A percentile compares a stretch with the other conserved stretches of the same genome.
Evolutionary conservation across 2,113 vertebrate genomes (phyloP).

Genomic region (Shinisaurus crocodilurus): DNA sequence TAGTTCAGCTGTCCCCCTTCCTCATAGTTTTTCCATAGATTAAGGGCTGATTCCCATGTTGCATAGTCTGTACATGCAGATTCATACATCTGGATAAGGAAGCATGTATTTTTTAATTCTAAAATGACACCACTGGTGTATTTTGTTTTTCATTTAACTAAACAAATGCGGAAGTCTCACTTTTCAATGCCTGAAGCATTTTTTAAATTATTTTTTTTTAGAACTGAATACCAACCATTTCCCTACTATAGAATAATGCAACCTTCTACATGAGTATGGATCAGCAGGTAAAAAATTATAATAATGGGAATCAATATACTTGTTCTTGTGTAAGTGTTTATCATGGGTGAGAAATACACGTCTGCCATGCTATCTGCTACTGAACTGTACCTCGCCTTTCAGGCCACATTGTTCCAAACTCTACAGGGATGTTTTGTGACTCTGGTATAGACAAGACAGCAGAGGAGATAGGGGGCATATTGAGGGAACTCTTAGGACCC

Average conservation of each 20-base stretch:
- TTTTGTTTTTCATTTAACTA: background rate
- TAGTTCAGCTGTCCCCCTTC: background rate
- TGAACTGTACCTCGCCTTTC: background rate
- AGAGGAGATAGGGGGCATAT: background rate
- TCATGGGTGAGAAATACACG: background rate
- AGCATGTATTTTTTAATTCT: background rate
- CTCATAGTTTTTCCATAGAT: background rate
- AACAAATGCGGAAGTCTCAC: background rate
- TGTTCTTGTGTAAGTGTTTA: too few species aligned
- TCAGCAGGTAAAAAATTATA: background rate
- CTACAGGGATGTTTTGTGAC: too few species aligned
- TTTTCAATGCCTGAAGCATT: too few species aligned
- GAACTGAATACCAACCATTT: background rate
- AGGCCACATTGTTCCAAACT: too few species aligned
- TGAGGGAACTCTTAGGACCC: background rate
- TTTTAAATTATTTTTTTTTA: background rate
- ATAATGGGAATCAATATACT: background rate
- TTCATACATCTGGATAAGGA: background rate
- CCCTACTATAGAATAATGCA: background rate
- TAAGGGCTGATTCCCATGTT: background rate
- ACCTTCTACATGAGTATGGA: background rate
- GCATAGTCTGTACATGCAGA: background rate
- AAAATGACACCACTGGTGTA: background rate
- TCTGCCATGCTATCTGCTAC: background rate
- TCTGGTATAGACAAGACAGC: background rate